Conservation (phyloP, 2,888 invertebrate genomes). For the Agrochola lota region DNA sequence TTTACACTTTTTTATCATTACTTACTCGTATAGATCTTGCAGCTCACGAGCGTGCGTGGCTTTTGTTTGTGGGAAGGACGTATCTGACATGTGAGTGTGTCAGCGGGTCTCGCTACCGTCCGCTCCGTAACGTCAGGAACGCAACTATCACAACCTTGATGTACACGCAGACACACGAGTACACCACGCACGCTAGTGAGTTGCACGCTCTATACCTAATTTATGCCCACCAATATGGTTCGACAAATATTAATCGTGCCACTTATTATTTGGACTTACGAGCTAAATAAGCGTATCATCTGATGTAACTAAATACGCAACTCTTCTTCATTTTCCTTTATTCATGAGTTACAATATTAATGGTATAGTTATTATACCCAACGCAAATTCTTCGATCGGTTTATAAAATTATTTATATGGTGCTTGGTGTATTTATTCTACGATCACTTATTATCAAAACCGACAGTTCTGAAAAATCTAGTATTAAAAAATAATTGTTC, state of each 20-base stretch:
- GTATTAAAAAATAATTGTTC: conserved; percentile 60
- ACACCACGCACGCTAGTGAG: neutral
- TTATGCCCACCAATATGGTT: conserved; percentile 48
- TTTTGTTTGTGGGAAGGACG: conserved; percentile 2
- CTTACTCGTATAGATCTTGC: conserved; percentile 8
- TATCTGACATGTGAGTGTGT: conserved; percentile 2
- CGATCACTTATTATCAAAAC: conserved; percentile 45
- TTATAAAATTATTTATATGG: conserved; percentile 34
- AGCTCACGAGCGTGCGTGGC: neutral
- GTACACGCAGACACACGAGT: neutral
- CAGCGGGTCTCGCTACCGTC: neutral
- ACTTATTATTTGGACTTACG: conserved; percentile 39
- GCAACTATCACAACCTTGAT: neutral
- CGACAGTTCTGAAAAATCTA: conserved; percentile 54
- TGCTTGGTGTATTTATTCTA: conserved; percentile 48
- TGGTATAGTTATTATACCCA: conserved; percentile 26
- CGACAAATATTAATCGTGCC: conserved; percentile 30
- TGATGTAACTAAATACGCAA: conserved; percentile 44
- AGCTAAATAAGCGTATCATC: conserved; percentile 51
- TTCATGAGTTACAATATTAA: conserved; percentile 4
- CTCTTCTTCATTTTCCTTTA: conserved; percentile 21
- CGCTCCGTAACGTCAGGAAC: neutral
- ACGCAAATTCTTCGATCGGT: conserved; percentile 6
- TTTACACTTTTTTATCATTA: conserved; percentile 21
- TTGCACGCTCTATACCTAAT: conserved; percentile 17